Evolutionary conservation across 2,888 invertebrate genomes (phyloP), one percentile per base, ranked within the genome.

Genomic region (Trilocha varians): DNA sequence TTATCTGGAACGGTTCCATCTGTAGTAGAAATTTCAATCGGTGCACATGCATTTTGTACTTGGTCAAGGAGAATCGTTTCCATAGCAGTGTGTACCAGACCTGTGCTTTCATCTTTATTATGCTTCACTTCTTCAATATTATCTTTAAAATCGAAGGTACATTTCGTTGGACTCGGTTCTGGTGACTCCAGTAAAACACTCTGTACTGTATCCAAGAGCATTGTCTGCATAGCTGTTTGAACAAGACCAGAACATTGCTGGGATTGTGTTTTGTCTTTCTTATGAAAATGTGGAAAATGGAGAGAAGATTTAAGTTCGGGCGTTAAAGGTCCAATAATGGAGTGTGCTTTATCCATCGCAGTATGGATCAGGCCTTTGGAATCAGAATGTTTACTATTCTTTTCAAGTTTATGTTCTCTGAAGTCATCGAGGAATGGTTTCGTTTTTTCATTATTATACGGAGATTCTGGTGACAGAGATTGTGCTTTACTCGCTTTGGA

Each of bases 11-110:
- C 13, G 8, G 14, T 13, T 8, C 4, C 16, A 18, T 47, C 40
- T 13, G 6, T n/a, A 13, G 44, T 18, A 39, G 40, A 40, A 36
- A 25, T 3, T 25, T 25, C 25, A 2, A 25, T 25, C 2, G 25
- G 25, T 25, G 47, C 40, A 9, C 47, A 39, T n/a, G 56, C 46
- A 16, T 44, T 34, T 34, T 56, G 53, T 1, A 51, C 49, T 62
- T 79, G 84, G 45, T 88, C 88, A 49, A 84, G 73, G 5, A 87
- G 64, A 36, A 87, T 87, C 13, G 85, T 85, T 58, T 82, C 77
- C 59, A 87, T 76, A 2, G 87, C 87, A 15, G 78, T 78, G 33
- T 74, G 76, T 32, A 87, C 53, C 34, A 87, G 48, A 13, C 82
- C 75, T 1, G 66, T 62, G 1, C 70, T 51, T 36, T 49, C 47